These are phyloP conservation scores for Pteruthius melanotis DNA, from an alignment of 2,113 vertebrate genomes.

Conservation along the genomic window DNA sequence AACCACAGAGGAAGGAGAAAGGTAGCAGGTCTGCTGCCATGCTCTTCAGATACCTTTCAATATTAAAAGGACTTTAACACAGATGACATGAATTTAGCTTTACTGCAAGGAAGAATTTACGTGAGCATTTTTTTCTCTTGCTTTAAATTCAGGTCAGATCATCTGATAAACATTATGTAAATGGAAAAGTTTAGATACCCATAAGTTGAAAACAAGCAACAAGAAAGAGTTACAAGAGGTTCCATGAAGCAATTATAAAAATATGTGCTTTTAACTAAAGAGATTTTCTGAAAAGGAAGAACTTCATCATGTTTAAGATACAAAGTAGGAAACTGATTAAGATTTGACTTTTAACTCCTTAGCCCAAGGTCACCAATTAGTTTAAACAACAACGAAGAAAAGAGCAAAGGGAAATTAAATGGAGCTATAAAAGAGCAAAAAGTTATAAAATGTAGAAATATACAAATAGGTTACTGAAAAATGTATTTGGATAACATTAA, in stretches of 20 bases:
- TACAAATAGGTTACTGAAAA: neutral
- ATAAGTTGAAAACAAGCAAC: neutral
- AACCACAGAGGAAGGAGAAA: neutral
- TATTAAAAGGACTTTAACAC: neutral
- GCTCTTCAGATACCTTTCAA: neutral
- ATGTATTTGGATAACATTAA: neutral
- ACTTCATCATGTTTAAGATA: neutral
- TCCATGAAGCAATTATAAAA: neutral
- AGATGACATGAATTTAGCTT: neutral
- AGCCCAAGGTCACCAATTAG: neutral
- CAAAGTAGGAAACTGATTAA: constrained; percentile 1
- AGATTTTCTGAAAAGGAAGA: constrained; percentile 2
- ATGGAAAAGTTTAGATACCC: neutral
- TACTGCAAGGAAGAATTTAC: neutral
- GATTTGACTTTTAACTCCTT: constrained; percentile 22
- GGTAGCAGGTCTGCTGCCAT: neutral
- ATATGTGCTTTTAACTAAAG: neutral
- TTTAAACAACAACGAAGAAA: neutral
- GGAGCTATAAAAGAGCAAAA: neutral
- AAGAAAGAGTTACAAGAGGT: neutral
- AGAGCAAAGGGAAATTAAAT: neutral
- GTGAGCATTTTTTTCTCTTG: neutral
- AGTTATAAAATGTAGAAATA: neutral
- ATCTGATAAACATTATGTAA: neutral
- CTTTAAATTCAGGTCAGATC: neutral